Evolutionary conservation across 2,888 invertebrate species (phyloP).

Genomic region (Eristalinus sepulchralis): DNA sequence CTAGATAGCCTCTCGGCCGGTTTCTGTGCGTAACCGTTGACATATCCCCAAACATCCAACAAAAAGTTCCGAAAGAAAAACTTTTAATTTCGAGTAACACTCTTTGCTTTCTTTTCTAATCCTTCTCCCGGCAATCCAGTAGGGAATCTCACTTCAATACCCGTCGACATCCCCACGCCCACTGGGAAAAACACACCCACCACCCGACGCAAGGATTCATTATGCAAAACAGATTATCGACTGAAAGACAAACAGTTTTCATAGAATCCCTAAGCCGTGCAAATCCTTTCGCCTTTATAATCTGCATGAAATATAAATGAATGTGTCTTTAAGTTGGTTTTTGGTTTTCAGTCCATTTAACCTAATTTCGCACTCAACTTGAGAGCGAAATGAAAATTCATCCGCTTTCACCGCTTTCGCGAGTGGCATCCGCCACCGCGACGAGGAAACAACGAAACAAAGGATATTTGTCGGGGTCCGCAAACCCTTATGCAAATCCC

Average conservation of each 20-base stretch:
- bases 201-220: neutral
- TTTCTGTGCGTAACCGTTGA: neutral
- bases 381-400: constrained; percentile 3
- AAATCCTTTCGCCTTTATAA: constrained; percentile 32
- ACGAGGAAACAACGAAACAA: neutral
- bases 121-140: neutral
- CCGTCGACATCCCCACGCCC: neutral
- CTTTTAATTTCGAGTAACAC: neutral
- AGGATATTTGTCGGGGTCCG: neutral
- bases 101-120: neutral
- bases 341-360: constrained; percentile 38
- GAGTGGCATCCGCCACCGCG: neutral
- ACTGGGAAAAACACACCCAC: neutral
- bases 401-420: neutral
- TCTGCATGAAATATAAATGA: constrained; percentile 35
- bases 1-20: neutral
- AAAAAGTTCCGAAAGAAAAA: neutral
- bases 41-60: neutral
- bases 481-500: constrained; percentile 16
- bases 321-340: constrained; percentile 33
- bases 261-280: constrained; percentile 14
- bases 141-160: neutral
- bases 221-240: constrained; percentile 34
- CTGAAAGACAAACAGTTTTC: constrained; percentile 14
- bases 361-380: constrained; percentile 48